Percentiles rank a stretch among this genome's conserved stretches.
phyloP scores from a whole-genome alignment of 2,113 vertebrate species.

The Mungos mungo region DNA sequence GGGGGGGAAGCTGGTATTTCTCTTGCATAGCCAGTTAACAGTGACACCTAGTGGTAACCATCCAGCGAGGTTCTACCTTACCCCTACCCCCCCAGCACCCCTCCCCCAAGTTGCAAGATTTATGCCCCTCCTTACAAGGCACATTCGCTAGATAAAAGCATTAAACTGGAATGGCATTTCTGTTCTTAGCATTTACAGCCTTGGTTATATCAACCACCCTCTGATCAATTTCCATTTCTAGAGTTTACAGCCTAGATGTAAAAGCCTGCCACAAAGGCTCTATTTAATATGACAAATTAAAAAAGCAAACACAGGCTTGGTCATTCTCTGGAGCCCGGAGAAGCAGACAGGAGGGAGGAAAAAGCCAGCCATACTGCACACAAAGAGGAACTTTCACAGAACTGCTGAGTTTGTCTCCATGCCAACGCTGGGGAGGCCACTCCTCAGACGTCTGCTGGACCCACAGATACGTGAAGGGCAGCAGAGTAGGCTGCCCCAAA shows the following conservation, averaged over 20 bases:
- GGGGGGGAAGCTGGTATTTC: background rate
- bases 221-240: slow-evolving; percentile 81
- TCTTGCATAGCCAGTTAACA: slow-evolving; percentile 70
- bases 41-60: slow-evolving; percentile 79
- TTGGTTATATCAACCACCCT: slow-evolving; percentile 73
- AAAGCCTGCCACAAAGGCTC: slow-evolving; percentile 76
- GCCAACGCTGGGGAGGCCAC: background rate
- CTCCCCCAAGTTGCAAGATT: slow-evolving; percentile 65
- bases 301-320: slow-evolving; percentile 74
- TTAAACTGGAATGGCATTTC: slow-evolving; percentile 76
- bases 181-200: slow-evolving; percentile 77
- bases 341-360: slow-evolving; percentile 52
- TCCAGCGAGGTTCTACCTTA: background rate
- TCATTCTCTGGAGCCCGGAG: slow-evolving; percentile 58
- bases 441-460: background rate
- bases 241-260: slow-evolving; percentile 77
- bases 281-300: slow-evolving; percentile 80
- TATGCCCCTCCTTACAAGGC: slow-evolving; percentile 70
- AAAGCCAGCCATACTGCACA: background rate
- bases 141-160: slow-evolving; percentile 76
- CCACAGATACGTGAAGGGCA: background rate
- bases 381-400: background rate
- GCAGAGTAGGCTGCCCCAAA: background rate
- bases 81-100: background rate
- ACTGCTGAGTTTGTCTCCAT: background rate